Conservation (phyloP, 2,113 vertebrate genomes). For the Ceyx margarethae region DNA sequence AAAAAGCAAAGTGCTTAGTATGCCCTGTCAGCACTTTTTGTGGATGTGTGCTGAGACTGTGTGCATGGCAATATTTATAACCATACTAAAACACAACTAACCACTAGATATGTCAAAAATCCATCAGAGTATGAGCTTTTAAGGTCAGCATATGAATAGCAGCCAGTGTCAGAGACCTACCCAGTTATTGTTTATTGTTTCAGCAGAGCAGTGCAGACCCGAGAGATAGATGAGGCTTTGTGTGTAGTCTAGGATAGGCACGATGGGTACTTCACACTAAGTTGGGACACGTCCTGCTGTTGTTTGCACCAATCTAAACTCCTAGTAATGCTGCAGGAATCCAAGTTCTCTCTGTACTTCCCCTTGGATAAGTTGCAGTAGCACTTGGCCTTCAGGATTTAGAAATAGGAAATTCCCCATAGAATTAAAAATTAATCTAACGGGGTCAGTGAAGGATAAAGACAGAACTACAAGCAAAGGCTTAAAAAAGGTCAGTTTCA, state of each 20-base stretch:
- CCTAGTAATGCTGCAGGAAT: background rate
- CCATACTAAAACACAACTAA: background rate
- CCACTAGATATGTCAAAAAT: slow-evolving; percentile 51
- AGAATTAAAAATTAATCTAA: slow-evolving; percentile 17
- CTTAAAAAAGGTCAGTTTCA: slow-evolving; percentile 43
- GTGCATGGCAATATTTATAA: background rate
- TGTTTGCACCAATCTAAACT: background rate
- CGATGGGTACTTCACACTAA: background rate
- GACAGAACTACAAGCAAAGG: background rate
- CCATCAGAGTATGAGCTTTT: slow-evolving; percentile 41
- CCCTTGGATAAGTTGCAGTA: background rate
- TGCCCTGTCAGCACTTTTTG: background rate
- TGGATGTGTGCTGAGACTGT: background rate
- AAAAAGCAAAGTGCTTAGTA: background rate
- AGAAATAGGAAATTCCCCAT: slow-evolving; percentile 41
- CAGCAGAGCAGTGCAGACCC: background rate
- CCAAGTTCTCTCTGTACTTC: slow-evolving; percentile 10
- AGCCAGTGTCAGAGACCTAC: background rate
- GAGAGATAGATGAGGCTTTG: slow-evolving; percentile 45
- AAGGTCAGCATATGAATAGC: slow-evolving; percentile 57
- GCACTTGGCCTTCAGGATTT: slow-evolving; percentile 10
- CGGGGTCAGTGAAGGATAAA: slow-evolving; percentile 26
- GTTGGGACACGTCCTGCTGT: slow-evolving; percentile 9
- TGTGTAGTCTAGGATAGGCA: background rate
- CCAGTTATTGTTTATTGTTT: slow-evolving; percentile 61